Evolutionary conservation across 2,888 invertebrate species (phyloP).

Genomic region (Eretmocerus hayati): DNA sequence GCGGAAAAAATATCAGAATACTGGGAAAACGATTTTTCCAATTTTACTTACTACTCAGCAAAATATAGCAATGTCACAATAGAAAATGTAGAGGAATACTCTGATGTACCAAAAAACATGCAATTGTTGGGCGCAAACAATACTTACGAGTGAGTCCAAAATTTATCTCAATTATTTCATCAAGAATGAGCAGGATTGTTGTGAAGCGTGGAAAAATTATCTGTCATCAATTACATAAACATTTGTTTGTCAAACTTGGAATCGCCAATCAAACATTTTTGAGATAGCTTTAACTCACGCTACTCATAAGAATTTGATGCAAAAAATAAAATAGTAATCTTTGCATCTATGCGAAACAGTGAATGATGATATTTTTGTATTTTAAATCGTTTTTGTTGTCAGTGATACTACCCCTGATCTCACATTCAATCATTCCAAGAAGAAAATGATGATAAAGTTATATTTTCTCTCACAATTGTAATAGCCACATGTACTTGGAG

Average conservation of each 20-base stretch:
- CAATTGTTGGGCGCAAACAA: slow-evolving; percentile 30
- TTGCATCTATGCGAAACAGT: no score
- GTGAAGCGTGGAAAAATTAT: background rate
- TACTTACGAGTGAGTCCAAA: slow-evolving; percentile 12
- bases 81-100: slow-evolving; percentile 23
- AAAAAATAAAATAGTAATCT: no score
- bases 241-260: background rate
- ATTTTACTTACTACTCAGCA: slow-evolving; percentile 68
- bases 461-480: slow-evolving; percentile 31
- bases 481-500: slow-evolving; percentile 56
- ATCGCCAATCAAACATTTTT: no score
- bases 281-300: no score
- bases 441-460: no score
- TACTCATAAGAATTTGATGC: no score
- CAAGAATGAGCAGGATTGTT: background rate
- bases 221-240: background rate
- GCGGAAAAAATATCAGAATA: slow-evolving; percentile 66
- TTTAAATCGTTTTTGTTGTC: no score
- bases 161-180: background rate
- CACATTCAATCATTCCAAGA: no score
- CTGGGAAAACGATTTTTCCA: slow-evolving; percentile 42
- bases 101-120: slow-evolving; percentile 36
- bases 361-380: no score
- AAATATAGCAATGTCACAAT: slow-evolving; percentile 61
- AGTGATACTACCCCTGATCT: no score